Percentiles rank a stretch among this genome's conserved stretches.
Evolutionary conservation across 2,797 vertebrate species (phyloP).

Genomic region (Florisuga fusca): DNA sequence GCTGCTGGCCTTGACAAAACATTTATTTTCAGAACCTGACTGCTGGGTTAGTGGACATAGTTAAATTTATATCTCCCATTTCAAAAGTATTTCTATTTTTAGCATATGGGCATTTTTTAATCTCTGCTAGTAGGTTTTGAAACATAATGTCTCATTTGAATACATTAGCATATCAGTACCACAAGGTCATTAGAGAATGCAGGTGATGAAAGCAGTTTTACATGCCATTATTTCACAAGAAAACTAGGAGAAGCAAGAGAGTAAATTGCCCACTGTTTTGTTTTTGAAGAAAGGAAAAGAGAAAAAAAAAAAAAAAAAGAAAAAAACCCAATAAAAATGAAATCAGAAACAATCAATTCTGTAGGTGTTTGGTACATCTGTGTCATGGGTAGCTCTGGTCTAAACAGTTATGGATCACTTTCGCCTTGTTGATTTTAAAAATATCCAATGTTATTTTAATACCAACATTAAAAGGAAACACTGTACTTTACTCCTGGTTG

Average conservation of each 20-base stretch:
- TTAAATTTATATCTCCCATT: slow-evolving; percentile 14
- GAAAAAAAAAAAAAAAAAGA: no score
- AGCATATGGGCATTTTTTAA: slow-evolving; percentile 54
- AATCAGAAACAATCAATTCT: background rate
- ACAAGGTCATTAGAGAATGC: slow-evolving; percentile 60
- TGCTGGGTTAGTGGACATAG: background rate
- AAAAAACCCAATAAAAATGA: accelerated
- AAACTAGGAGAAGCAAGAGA: background rate
- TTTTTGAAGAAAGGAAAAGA: background rate
- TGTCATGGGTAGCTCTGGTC: background rate
- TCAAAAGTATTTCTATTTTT: slow-evolving; percentile 54
- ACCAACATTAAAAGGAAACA: background rate
- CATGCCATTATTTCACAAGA: slow-evolving; percentile 5
- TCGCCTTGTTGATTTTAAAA: background rate
- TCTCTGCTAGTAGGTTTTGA: slow-evolving; percentile 46
- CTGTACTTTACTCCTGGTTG: background rate
- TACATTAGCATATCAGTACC: slow-evolving; percentile 58
- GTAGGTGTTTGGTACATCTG: background rate
- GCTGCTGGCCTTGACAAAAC: background rate
- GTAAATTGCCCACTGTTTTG: background rate
- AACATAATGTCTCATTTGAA: slow-evolving; percentile 68
- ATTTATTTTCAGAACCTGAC: slow-evolving; percentile 3
- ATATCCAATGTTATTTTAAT: background rate
- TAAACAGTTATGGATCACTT: background rate
- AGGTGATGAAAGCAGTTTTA: slow-evolving; percentile 38